A percentile compares a stretch with the other conserved stretches of the same genome.
Evolutionary conservation across 2,113 vertebrate species (phyloP).

Genomic region (Oreocharis arfaki): DNA sequence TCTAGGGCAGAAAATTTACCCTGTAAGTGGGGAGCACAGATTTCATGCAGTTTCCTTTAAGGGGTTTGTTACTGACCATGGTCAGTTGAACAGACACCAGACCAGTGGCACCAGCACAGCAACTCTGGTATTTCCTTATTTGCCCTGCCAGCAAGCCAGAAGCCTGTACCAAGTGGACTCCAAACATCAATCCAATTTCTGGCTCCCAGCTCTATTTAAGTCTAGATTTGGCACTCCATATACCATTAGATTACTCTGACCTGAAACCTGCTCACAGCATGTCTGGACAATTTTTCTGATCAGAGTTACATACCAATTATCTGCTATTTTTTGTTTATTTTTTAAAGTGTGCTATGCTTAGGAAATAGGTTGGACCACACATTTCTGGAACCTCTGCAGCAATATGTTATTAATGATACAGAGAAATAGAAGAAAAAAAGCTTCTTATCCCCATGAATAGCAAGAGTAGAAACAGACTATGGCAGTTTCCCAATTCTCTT

Average conservation of each 20-base stretch:
- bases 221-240: not conserved
- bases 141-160: not conserved
- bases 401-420: not conserved
- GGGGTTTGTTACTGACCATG: fast-evolving
- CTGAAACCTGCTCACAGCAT: not conserved
- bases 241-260: not conserved
- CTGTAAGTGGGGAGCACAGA: not conserved
- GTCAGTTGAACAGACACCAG: not conserved
- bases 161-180: not conserved
- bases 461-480: not conserved
- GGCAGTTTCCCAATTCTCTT: not conserved
- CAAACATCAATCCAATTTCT: not conserved
- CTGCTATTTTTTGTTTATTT: not conserved
- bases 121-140: not conserved
- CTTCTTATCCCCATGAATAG: not conserved
- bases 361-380: not conserved
- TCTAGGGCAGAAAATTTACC: not conserved
- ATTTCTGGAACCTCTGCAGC: not conserved
- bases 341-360: not conserved
- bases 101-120: not conserved
- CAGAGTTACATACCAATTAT: not conserved
- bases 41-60: not conserved
- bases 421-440: not conserved
- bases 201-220: not conserved
- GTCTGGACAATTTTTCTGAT: slow-evolving; percentile 6